These are phyloP conservation scores for Euplagia quadripunctaria DNA, from an alignment of 2,888 invertebrate genomes.

Conservation along the genomic window DNA sequence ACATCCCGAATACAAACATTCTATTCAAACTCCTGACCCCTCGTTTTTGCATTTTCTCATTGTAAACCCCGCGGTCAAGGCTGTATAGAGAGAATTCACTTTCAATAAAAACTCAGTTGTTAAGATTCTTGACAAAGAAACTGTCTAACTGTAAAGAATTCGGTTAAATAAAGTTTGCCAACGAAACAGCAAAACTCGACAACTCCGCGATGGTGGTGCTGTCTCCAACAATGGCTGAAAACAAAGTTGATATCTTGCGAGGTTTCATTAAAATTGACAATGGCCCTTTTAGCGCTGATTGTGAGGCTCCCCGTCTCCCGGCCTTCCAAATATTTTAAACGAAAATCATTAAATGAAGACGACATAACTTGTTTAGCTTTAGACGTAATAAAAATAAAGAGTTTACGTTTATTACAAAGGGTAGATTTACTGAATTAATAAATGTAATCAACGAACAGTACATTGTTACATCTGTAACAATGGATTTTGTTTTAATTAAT, in stretches of 20 bases:
- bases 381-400: slow-evolving; percentile 39
- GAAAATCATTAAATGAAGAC: slow-evolving; percentile 50
- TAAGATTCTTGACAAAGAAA: slow-evolving; percentile 31
- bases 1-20: background rate
- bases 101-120: slow-evolving; percentile 31
- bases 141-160: slow-evolving; percentile 41
- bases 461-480: slow-evolving; percentile 17
- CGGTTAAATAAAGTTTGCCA: slow-evolving; percentile 41
- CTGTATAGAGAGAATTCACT: slow-evolving; percentile 14
- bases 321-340: slow-evolving; percentile 41
- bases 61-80: background rate
- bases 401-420: slow-evolving; percentile 28
- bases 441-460: slow-evolving; percentile 22
- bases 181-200: slow-evolving; percentile 32
- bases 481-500: slow-evolving; percentile 25
- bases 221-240: slow-evolving; percentile 42
- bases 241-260: slow-evolving; percentile 59
- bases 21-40: slow-evolving; percentile 2
- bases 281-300: slow-evolving; percentile 58
- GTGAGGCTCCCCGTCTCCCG: slow-evolving; percentile 37
- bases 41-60: too few relatives aligned
- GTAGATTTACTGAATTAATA: slow-evolving; percentile 33
- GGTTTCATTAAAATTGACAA: slow-evolving; percentile 63
- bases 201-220: slow-evolving; percentile 18
- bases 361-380: slow-evolving; percentile 46